Percentiles rank a stretch among this genome's conserved stretches.
These are phyloP conservation scores for Junonia oenone DNA, from an alignment of 2,888 invertebrate genomes.

Conservation along the genomic window DNA sequence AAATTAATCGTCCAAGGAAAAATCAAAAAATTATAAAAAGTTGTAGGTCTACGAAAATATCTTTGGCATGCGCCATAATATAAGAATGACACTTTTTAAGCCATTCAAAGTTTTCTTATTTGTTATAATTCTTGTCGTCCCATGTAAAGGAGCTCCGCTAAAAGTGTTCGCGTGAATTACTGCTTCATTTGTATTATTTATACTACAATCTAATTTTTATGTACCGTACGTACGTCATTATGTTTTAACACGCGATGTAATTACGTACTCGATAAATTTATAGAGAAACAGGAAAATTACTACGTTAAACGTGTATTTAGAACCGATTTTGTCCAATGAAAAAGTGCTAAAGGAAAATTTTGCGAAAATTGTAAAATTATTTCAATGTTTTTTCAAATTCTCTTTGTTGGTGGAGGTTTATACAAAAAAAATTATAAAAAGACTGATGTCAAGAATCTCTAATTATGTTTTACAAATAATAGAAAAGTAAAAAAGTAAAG, in stretches of 20 bases:
- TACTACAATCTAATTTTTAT: constrained; percentile 55
- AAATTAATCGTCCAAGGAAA: too few relatives aligned
- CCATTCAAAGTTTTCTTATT: not conserved
- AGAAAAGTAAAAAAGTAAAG: too few relatives aligned
- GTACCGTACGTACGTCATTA: not conserved
- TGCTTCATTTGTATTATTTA: constrained; percentile 61
- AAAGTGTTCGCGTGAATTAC: constrained; percentile 45
- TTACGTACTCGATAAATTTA: not conserved
- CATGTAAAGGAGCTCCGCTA: constrained; percentile 22
- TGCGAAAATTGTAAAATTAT: too few relatives aligned
- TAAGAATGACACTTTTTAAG: constrained; percentile 1
- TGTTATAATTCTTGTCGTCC: constrained; percentile 30
- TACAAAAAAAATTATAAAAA: too few relatives aligned
- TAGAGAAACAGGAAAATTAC: not conserved
- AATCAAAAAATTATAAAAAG: too few relatives aligned
- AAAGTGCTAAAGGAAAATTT: too few relatives aligned
- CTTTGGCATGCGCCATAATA: not conserved
- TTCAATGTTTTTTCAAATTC: too few relatives aligned
- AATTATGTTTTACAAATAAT: too few relatives aligned
- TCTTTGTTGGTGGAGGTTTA: too few relatives aligned
- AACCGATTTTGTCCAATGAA: too few relatives aligned
- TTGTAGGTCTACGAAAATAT: too few relatives aligned
- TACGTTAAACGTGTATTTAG: not conserved
- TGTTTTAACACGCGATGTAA: not conserved
- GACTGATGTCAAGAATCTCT: too few relatives aligned